Evolutionary conservation across 2,113 vertebrate genomes (phyloP).

Genomic region (Lepus timidus): DNA sequence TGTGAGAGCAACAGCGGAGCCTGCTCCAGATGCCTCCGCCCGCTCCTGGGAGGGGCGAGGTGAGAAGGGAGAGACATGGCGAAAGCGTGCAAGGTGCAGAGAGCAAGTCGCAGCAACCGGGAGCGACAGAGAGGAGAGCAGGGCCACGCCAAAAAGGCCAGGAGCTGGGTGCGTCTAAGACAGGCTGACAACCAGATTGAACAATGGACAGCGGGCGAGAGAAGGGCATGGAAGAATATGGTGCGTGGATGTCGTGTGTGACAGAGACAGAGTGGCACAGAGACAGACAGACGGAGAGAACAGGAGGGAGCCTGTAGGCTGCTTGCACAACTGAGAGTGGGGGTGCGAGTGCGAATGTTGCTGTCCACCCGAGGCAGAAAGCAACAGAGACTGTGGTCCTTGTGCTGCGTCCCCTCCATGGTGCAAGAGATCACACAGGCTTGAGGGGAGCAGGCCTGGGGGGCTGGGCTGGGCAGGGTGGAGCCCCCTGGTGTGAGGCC

Average conservation of each 20-base stretch:
- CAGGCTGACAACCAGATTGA: not conserved
- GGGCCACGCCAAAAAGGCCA: no score
- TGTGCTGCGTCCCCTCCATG: not conserved
- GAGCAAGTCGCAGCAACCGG: not conserved
- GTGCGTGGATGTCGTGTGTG: not conserved
- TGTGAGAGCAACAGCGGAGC: not conserved
- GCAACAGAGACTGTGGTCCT: not conserved
- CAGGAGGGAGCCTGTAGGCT: not conserved
- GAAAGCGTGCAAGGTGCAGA: not conserved
- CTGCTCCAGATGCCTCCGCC: not conserved
- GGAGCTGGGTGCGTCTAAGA: not conserved
- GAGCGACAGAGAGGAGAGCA: no score
- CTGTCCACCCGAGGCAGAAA: not conserved
- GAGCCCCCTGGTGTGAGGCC: not conserved
- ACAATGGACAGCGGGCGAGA: not conserved
- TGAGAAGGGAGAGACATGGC: not conserved
- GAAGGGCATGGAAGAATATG: not conserved
- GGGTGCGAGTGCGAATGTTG: not conserved
- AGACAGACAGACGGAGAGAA: not conserved
- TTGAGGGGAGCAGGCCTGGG: not conserved
- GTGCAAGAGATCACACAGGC: not conserved
- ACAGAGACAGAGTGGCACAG: not conserved
- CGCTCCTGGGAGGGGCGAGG: not conserved
- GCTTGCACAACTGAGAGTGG: not conserved
- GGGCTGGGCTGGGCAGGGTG: not conserved